These are phyloP conservation scores for Scaptomyza polygonia DNA, from an alignment of 2,888 invertebrate species.

Conservation along the genomic window DNA sequence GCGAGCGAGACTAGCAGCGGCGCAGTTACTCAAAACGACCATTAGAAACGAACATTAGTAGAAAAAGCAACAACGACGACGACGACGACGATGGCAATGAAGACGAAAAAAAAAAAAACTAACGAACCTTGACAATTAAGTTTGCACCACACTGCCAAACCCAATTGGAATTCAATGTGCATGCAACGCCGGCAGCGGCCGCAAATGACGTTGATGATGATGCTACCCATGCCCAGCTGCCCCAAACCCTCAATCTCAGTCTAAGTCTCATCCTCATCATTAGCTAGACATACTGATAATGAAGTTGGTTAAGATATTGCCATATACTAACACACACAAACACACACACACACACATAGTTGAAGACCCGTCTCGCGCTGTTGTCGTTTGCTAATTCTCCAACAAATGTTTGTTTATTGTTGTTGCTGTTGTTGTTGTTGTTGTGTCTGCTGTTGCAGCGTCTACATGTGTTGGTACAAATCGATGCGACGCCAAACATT, in stretches of 20 bases:
- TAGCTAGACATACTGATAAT: constrained; percentile 54
- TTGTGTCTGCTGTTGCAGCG: constrained; percentile 26
- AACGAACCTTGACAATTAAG: constrained; percentile 78
- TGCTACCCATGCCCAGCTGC: constrained; percentile 41
- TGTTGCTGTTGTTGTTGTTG: constrained; percentile 30
- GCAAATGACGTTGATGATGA: constrained; percentile 73
- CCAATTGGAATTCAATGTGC: constrained; percentile 77
- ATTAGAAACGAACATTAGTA: constrained; percentile 75
- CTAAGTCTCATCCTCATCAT: constrained; percentile 41
- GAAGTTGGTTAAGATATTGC: constrained; percentile 63
- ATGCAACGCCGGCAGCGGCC: constrained; percentile 64
- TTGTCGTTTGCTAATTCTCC: constrained; percentile 70
- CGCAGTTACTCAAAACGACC: constrained; percentile 76
- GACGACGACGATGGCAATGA: constrained; percentile 8
- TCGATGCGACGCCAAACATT: constrained; percentile 61
- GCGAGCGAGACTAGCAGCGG: constrained; percentile 19
- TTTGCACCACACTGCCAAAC: constrained; percentile 77
- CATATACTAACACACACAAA: constrained; percentile 18
- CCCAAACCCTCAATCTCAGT: constrained; percentile 7
- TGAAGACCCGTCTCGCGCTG: constrained; percentile 36
- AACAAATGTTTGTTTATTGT: constrained; percentile 72
- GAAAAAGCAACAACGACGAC: constrained; percentile 37
- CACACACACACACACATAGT: constrained; percentile 9
- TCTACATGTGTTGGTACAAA: constrained; percentile 80
- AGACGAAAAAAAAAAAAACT: constrained; percentile 62